phyloP scores from a whole-genome alignment of 2,888 invertebrate species.

The Hypolimnas misippus region DNA sequence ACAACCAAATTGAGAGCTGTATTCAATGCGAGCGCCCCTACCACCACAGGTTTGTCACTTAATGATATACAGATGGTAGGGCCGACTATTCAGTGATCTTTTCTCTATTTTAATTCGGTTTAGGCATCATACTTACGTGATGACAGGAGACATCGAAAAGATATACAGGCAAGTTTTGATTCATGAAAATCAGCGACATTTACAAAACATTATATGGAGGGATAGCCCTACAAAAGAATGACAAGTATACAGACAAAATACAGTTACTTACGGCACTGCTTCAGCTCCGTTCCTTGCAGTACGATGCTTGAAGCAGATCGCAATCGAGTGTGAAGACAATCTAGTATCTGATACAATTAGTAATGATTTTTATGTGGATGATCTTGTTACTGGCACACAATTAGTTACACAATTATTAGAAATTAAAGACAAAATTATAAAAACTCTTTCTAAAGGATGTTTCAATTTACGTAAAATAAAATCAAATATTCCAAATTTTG shows the following conservation, averaged over 20 bases:
- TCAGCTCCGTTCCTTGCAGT: neutral
- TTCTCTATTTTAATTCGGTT: neutral
- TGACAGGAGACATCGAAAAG: neutral
- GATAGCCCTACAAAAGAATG: no score
- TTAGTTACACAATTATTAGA: conserved; percentile 1
- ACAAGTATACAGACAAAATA: neutral
- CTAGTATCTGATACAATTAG: conserved; percentile 10
- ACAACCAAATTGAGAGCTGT: neutral
- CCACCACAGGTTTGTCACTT: neutral
- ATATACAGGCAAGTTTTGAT: neutral
- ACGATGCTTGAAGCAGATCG: conserved; percentile 4
- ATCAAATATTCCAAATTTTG: conserved; percentile 5
- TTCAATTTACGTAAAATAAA: conserved; percentile 5
- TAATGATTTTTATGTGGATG: conserved; percentile 12
- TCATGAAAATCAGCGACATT: conserved; percentile 3
- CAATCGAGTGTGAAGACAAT: conserved; percentile 3
- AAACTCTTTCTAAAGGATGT: conserved; percentile 2
- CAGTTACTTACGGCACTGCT: neutral
- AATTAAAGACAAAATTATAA: neutral
- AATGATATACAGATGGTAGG: conserved; percentile 4
- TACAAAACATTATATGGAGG: no score
- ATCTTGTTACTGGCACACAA: conserved; percentile 11
- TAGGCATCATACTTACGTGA: neutral
- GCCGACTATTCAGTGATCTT: neutral
- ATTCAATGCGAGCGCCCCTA: neutral